phyloP scores from a whole-genome alignment of 2,888 invertebrate species.

The Leptinotarsa haldemani region DNA sequence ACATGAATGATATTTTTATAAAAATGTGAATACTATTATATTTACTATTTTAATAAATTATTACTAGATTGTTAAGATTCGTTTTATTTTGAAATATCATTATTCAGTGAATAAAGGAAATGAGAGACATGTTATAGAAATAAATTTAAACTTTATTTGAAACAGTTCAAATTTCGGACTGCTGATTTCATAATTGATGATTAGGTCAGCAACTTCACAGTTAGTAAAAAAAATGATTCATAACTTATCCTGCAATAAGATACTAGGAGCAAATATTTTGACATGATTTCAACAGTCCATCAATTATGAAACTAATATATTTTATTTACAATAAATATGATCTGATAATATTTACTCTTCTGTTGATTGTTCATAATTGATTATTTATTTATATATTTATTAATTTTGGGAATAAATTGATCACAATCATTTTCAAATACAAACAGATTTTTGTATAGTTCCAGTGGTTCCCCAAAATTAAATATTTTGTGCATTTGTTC shows the following conservation, averaged over 20 bases:
- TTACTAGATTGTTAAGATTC: constrained; percentile 39
- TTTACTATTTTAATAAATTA: constrained; percentile 47
- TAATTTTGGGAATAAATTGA: constrained; percentile 30
- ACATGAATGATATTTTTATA: constrained; percentile 43
- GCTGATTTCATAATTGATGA: background rate
- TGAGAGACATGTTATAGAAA: constrained; percentile 21
- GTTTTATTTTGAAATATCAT: constrained; percentile 19
- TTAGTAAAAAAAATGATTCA: no score
- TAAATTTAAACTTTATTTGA: constrained; percentile 45
- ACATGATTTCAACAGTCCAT: background rate
- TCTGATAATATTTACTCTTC: constrained; percentile 39
- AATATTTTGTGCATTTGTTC: constrained; percentile 42
- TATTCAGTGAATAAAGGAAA: background rate
- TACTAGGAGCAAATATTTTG: background rate
- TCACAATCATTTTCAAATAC: constrained; percentile 9
- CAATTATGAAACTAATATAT: constrained; percentile 27
- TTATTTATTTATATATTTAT: constrained; percentile 41
- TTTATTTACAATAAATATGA: constrained; percentile 47
- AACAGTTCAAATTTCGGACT: constrained; percentile 18
- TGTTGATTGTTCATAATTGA: constrained; percentile 50
- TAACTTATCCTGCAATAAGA: no score
- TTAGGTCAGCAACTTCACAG: constrained; percentile 20
- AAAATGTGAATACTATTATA: constrained; percentile 43
- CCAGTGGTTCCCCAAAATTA: constrained; percentile 33
- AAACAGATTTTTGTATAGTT: constrained; percentile 20